Base-by-base conservation (phyloP, 2,888 invertebrate genomes). In the Allolobophora icterica region DNA sequence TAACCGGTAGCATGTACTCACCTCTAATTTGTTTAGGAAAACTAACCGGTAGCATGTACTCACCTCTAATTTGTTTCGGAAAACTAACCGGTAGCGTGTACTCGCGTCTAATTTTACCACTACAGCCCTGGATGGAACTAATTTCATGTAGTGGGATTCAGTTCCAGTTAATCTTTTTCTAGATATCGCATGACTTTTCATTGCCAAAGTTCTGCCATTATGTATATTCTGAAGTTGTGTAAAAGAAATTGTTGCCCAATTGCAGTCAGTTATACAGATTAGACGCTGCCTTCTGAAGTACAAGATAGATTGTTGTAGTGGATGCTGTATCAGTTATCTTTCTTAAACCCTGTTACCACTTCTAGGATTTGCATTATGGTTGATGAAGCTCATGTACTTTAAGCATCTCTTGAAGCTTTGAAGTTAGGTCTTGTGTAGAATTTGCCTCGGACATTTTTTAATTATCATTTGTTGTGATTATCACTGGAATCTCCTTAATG, bases 401-500 rank as follows among this genome's bases (percentile, higher is more conserved):
- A 71, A 71, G 71, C 30, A n/a, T 71, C 71, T 71, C 71, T 30
- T 71, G n/a, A 71, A 8, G n/a, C n/a, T 71, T n/a, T n/a, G 30
- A 8, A 71, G 71, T n/a, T 71, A 71, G 17, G n/a, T 71, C n/a
- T 2, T n/a, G 71, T n/a, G 71, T 11, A n/a, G 71, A 71, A 71
- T 71, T 71, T 30, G 8, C 71, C 71, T 30, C n/a, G 11, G 71
- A 71, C 71, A 71, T 71, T 71, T 58, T 71, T n/a, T 30, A 71
- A 71, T 71, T 71, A 71, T 71, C 71, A 13, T 71, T 71, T 71
- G 71, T 71, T 71, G 71, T 71, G 71, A 71, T 71, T 30, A n/a
- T n/a, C 71, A n/a, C 71, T 71, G 71, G 71, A 71, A 71, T 71
- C 71, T 71, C 71, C 71, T 71, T 71, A 71, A 71, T 71, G 8